A percentile compares a stretch with the other conserved stretches of the same genome.
Conservation (phyloP, 1,140 invertebrate species). For the Chironomus tepperi region DNA sequence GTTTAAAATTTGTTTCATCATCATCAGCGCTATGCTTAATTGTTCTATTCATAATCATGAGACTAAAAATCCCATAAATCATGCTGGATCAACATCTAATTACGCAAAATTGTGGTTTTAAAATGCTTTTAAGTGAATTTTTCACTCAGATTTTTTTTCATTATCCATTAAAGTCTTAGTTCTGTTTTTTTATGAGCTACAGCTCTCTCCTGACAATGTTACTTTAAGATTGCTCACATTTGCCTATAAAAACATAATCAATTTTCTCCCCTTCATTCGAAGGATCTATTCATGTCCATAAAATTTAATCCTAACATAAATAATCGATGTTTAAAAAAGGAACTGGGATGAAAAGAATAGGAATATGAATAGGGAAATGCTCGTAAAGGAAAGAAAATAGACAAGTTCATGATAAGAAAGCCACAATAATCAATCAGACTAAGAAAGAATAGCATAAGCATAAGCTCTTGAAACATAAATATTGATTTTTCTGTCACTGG, state of each 20-base stretch:
- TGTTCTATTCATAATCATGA: neutral
- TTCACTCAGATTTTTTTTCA: neutral
- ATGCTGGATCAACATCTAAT: slow-evolving; percentile 12
- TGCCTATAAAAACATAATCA: slow-evolving; percentile 20
- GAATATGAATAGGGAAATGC: no score
- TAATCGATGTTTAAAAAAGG: neutral
- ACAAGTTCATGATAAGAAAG: slow-evolving; percentile 19
- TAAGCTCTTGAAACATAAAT: neutral
- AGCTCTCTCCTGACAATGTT: neutral
- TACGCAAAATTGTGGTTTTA: slow-evolving; percentile 5
- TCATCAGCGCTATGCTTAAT: neutral
- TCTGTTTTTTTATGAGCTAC: neutral
- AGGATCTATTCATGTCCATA: slow-evolving; percentile 19
- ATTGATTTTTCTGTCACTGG: neutral
- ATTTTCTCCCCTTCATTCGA: neutral
- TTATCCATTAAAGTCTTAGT: slow-evolving; percentile 9
- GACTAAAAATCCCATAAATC: neutral
- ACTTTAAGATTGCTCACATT: neutral
- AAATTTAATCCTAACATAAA: slow-evolving; percentile 21
- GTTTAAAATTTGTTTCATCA: neutral
- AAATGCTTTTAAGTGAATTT: neutral
- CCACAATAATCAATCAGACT: slow-evolving; percentile 11
- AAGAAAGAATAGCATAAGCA: neutral
- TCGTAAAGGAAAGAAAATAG: neutral
- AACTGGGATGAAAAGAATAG: no score